Evolutionary conservation across 2,888 invertebrate species (phyloP).

Genomic region (Acanthosepion lycidas): DNA sequence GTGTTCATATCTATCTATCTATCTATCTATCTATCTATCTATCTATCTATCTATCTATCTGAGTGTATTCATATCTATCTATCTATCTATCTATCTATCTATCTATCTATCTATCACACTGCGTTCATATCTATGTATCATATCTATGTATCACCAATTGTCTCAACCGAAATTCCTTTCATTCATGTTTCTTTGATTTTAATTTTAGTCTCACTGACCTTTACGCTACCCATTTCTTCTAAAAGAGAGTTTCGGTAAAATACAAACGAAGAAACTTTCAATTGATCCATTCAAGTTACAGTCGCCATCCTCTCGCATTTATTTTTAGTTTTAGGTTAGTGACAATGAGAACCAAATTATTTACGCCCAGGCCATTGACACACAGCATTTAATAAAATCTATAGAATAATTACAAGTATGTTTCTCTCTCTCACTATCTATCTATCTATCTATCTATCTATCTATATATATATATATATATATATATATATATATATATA

Average conservation of each 20-base stretch:
- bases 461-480: constrained; percentile 35
- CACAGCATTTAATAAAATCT: too few species aligned
- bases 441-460: too few species aligned
- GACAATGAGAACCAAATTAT: too few species aligned
- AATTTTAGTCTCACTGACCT: too few species aligned
- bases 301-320: too few species aligned
- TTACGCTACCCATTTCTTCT: too few species aligned
- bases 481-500: constrained; percentile 35
- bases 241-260: not conserved
- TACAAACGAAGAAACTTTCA: not conserved
- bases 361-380: too few species aligned
- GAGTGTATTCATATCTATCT: not conserved
- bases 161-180: too few species aligned
- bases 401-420: too few species aligned
- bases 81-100: constrained; percentile 4
- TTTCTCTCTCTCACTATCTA: not conserved
- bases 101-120: too few species aligned
- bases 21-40: constrained; percentile 13
- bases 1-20: not conserved
- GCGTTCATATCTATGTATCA: not conserved
- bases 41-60: not conserved
- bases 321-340: too few species aligned
- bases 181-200: too few species aligned
- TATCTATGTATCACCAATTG: not conserved
- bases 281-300: not conserved